These are phyloP conservation scores for Mongoloraphidia duomilia DNA, from an alignment of 2,888 invertebrate species.

Conservation along the genomic window DNA sequence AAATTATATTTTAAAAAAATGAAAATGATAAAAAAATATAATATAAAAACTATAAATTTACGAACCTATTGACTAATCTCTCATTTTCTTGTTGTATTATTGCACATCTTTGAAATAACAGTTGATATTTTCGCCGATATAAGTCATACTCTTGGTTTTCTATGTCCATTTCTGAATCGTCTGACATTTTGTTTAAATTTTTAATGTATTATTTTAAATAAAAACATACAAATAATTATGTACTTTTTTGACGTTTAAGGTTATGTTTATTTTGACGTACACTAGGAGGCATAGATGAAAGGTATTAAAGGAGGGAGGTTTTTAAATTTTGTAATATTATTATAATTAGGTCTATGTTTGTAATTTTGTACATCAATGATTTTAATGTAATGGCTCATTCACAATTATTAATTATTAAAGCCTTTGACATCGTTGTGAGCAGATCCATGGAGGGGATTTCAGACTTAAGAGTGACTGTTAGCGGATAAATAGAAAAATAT, in stretches of 20 bases:
- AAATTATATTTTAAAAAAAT: constrained; percentile 10
- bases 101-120: constrained; percentile 58
- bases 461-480: too few species aligned
- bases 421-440: too few species aligned
- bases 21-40: not conserved
- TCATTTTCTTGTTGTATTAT: constrained; percentile 65
- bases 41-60: constrained; percentile 5
- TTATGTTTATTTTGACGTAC: not conserved
- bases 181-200: constrained; percentile 30
- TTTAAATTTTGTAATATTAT: too few species aligned
- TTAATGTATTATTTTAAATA: not conserved
- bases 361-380: too few species aligned
- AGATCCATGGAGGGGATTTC: too few species aligned
- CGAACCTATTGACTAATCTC: constrained; percentile 48
- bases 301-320: too few species aligned
- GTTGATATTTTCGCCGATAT: constrained; percentile 59
- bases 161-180: constrained; percentile 43
- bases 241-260: not conserved
- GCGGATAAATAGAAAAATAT: too few species aligned
- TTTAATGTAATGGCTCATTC: too few species aligned
- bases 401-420: too few species aligned
- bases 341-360: too few species aligned
- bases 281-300: not conserved
- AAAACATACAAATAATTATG: not conserved
- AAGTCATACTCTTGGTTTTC: constrained; percentile 45